These are phyloP conservation scores for Cerastis leucographa DNA, from an alignment of 2,888 invertebrate species.

Conservation along the genomic window DNA sequence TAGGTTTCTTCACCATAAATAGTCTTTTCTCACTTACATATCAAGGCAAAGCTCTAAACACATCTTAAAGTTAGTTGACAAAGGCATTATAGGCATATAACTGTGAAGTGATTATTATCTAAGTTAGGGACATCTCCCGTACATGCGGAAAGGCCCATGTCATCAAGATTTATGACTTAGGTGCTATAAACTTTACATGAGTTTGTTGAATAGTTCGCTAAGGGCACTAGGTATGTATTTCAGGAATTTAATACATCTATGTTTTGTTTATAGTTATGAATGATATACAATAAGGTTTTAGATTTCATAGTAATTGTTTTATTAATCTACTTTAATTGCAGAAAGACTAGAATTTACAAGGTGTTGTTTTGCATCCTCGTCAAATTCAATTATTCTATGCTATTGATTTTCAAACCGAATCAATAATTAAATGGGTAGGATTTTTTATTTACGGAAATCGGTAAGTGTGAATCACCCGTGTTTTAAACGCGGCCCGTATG, in stretches of 20 bases:
- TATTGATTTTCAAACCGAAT: no score
- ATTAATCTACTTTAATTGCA: not conserved
- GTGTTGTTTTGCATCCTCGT: no score
- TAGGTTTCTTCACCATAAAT: not conserved
- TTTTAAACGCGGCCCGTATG: no score
- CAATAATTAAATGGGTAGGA: no score
- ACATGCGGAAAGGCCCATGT: slow-evolving; percentile 55
- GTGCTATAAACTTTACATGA: slow-evolving; percentile 63
- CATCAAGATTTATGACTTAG: slow-evolving; percentile 63
- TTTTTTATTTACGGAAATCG: no score
- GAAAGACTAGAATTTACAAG: no score
- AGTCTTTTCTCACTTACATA: not conserved
- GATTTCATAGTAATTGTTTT: not conserved
- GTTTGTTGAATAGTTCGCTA: slow-evolving; percentile 52
- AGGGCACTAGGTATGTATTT: slow-evolving; percentile 32
- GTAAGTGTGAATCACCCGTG: no score
- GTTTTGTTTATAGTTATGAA: slow-evolving; percentile 9
- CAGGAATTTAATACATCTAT: slow-evolving; percentile 33
- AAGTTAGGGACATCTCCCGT: slow-evolving; percentile 56
- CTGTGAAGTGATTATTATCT: slow-evolving; percentile 55
- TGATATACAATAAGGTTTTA: not conserved
- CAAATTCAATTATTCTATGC: no score
- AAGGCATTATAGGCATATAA: slow-evolving; percentile 34
- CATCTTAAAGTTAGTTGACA: slow-evolving; percentile 39
- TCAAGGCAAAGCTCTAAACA: slow-evolving; percentile 1